Conservation (phyloP, 2,797 vertebrate genomes). For the Anas bernieri region DNA sequence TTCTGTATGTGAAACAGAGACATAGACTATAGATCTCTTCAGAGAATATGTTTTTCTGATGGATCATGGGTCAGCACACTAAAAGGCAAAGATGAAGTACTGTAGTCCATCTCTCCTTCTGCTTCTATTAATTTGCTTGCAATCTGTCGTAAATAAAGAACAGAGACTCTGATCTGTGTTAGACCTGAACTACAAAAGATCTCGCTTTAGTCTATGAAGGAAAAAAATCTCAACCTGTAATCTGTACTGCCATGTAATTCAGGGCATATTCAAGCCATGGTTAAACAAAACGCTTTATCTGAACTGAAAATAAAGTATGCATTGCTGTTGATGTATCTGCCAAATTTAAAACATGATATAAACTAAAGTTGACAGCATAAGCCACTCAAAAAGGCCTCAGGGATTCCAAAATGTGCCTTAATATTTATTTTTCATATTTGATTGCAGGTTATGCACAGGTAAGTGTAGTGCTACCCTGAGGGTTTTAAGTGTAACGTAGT, state of each 20-base stretch:
- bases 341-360: slow-evolving; percentile 65
- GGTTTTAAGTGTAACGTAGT: slow-evolving; percentile 69
- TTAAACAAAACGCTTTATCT: slow-evolving; percentile 59
- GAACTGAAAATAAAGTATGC: slow-evolving; percentile 40
- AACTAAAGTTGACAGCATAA: slow-evolving; percentile 60
- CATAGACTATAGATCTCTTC: not conserved
- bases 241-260: not conserved
- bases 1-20: not conserved
- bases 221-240: not conserved
- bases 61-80: not conserved
- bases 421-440: slow-evolving; percentile 74
- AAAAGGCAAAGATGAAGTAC: not conserved
- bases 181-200: not conserved
- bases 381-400: slow-evolving; percentile 62
- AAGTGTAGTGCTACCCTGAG: slow-evolving; percentile 67
- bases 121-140: not conserved
- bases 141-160: not conserved
- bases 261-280: not conserved
- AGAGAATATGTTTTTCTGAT: not conserved
- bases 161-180: not conserved
- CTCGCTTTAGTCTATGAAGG: not conserved
- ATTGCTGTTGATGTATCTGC: slow-evolving; percentile 48
- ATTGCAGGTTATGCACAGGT: slow-evolving; percentile 70
- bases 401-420: slow-evolving; percentile 65
- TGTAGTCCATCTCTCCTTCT: not conserved